Conservation (phyloP, 1,140 invertebrate genomes). For the Teleogryllus occipitalis region DNA sequence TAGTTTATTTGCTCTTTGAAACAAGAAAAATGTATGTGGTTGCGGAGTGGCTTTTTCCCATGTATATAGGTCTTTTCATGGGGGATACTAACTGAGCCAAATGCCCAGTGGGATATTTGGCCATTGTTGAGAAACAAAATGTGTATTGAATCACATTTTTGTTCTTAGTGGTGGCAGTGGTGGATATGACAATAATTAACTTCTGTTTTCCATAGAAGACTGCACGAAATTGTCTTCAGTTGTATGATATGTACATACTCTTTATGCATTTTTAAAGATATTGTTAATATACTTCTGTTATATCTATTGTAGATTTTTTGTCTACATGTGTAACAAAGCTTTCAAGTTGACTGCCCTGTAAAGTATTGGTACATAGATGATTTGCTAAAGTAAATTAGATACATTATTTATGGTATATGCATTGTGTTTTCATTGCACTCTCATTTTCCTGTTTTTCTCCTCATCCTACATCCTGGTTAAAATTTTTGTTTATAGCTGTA, state of each 20-base stretch:
- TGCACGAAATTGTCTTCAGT: constrained; percentile 11
- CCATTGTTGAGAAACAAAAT: not conserved
- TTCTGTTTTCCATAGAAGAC: constrained; percentile 11
- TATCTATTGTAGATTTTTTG: constrained; percentile 9
- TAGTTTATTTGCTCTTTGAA: no score
- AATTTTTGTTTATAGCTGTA: no score
- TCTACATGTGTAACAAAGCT: constrained; percentile 17
- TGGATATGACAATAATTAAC: constrained; percentile 9
- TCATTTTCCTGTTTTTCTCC: not conserved
- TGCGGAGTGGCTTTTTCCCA: not conserved
- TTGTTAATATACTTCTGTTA: constrained; percentile 16
- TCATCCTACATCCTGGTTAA: no score
- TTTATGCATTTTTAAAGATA: constrained; percentile 16
- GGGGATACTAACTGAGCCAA: not conserved
- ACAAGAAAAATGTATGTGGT: no score
- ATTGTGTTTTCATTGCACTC: not conserved
- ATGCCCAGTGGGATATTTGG: not conserved
- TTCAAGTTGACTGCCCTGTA: constrained; percentile 10
- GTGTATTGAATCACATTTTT: not conserved
- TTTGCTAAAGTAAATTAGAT: constrained; percentile 16
- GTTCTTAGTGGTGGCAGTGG: constrained; percentile 9
- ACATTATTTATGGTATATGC: constrained; percentile 17
- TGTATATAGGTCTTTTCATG: not conserved
- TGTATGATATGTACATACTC: constrained; percentile 14
- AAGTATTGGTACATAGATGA: constrained; percentile 18